A percentile compares a stretch with the other conserved stretches of the same genome.
Conservation (phyloP, 2,888 invertebrate species). For the Ochropleura plecta region DNA sequence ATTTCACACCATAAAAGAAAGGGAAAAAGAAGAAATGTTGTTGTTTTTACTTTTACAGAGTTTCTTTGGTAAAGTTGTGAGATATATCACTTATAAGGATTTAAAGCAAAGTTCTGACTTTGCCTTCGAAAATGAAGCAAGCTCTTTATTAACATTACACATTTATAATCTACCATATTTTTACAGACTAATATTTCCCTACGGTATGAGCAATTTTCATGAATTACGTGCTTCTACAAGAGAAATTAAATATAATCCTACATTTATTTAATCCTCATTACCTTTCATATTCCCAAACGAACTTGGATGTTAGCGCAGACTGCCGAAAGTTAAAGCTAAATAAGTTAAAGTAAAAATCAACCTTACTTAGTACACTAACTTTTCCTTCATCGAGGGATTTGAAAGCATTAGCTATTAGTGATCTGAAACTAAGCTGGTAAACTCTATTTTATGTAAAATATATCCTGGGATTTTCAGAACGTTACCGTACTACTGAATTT, state of each 20-base stretch:
- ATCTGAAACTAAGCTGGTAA: constrained; percentile 26
- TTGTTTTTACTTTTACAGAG: constrained; percentile 19
- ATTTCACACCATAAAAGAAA: constrained; percentile 30
- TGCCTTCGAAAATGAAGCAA: not conserved
- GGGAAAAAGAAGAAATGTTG: not conserved
- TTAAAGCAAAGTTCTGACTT: not conserved
- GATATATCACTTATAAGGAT: constrained; percentile 5
- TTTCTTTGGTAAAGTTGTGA: not conserved
- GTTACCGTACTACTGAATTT: not conserved
- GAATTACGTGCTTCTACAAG: not conserved
- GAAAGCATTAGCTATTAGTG: constrained; percentile 47
- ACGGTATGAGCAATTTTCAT: not conserved
- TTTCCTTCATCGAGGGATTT: constrained; percentile 37
- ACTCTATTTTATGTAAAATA: constrained; percentile 18
- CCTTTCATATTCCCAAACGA: constrained; percentile 5
- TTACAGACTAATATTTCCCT: too few species aligned
- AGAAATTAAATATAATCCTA: not conserved
- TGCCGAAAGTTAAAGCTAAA: constrained; percentile 13
- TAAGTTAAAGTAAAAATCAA: constrained; percentile 26
- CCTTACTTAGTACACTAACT: constrained; percentile 24
- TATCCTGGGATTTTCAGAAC: constrained; percentile 34
- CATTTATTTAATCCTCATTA: not conserved
- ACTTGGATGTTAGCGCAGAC: not conserved
- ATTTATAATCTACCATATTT: too few species aligned
- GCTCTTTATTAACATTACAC: not conserved